A percentile compares a stretch with the other conserved stretches of the same genome.
phyloP scores from a whole-genome alignment of 1,140 invertebrate genomes.

The Camponotus pennsylvanicus region DNA sequence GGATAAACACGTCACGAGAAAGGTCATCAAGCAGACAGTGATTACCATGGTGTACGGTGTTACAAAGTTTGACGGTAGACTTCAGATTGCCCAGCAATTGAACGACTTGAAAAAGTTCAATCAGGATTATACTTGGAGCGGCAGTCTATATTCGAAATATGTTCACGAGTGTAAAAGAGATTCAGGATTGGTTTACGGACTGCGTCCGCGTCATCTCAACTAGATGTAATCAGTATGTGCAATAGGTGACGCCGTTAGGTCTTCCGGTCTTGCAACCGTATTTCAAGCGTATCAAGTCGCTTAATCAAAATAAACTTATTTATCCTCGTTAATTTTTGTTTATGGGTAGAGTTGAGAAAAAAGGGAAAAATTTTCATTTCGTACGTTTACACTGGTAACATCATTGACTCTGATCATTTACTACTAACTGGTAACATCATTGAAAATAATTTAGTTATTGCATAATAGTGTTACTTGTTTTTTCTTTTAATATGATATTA shows the following conservation, averaged over 20 bases:
- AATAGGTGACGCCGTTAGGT: constrained; percentile 98
- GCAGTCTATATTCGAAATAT: constrained; percentile 94
- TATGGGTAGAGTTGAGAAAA: no score
- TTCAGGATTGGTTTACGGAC: constrained; percentile 99
- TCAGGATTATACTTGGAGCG: constrained; percentile 91
- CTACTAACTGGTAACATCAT: no score
- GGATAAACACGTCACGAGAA: constrained; percentile 93
- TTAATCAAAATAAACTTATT: background rate
- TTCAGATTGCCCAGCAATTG: constrained; percentile 97
- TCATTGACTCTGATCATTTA: no score
- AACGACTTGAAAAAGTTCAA: constrained; percentile 96
- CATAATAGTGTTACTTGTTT: no score
- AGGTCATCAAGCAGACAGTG: constrained; percentile 99
- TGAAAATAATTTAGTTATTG: no score
- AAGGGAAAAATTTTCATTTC: no score
- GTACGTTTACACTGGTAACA: no score
- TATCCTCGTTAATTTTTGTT: background rate
- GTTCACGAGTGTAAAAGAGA: constrained; percentile 97
- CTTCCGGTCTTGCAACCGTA: constrained; percentile 98
- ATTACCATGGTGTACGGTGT: constrained; percentile 99
- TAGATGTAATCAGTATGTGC: constrained; percentile 91
- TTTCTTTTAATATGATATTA: no score
- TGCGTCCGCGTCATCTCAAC: constrained; percentile 93
- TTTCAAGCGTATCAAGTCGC: constrained; percentile 78
- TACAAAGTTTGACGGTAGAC: constrained; percentile 95